phyloP scores from a whole-genome alignment of 1,140 invertebrate genomes.

The Phortica variegata region DNA sequence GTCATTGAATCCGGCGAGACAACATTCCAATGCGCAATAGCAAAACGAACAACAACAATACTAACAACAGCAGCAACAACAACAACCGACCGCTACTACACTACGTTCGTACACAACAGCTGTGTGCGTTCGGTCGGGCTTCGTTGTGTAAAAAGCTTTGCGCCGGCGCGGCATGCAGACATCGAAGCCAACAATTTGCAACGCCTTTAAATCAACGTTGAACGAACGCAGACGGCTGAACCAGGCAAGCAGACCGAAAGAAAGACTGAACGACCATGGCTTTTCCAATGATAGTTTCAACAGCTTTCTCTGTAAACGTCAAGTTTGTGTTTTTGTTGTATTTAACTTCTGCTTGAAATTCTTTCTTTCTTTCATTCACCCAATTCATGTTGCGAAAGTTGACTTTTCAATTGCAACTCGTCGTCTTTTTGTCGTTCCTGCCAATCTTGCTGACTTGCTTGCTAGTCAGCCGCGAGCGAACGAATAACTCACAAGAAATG shows the following conservation, averaged over 20 bases:
- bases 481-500: too few relatives aligned
- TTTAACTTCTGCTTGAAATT: constrained; percentile 6
- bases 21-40: constrained; percentile 42
- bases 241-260: constrained; percentile 12
- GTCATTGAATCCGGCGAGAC: constrained; percentile 53
- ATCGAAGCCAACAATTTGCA: constrained; percentile 17
- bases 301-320: constrained; percentile 29
- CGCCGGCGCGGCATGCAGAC: constrained; percentile 24
- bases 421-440: constrained; percentile 13
- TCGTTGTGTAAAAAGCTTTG: constrained; percentile 8
- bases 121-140: too few relatives aligned
- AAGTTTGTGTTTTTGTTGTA: not conserved
- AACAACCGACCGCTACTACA: constrained; percentile 4
- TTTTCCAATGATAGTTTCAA: constrained; percentile 51
- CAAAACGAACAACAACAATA: constrained; percentile 18
- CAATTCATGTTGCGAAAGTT: constrained; percentile 3
- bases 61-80: constrained; percentile 19
- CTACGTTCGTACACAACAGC: not conserved
- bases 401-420: too few relatives aligned
- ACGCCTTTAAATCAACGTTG: constrained; percentile 20
- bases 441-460: constrained; percentile 18
- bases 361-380: constrained; percentile 19
- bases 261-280: constrained; percentile 49
- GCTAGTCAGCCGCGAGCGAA: too few relatives aligned
- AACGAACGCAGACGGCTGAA: constrained; percentile 15